These are phyloP conservation scores for Larimichthys polyactis DNA, from an alignment of 2,113 vertebrate genomes.

Conservation along the genomic window DNA sequence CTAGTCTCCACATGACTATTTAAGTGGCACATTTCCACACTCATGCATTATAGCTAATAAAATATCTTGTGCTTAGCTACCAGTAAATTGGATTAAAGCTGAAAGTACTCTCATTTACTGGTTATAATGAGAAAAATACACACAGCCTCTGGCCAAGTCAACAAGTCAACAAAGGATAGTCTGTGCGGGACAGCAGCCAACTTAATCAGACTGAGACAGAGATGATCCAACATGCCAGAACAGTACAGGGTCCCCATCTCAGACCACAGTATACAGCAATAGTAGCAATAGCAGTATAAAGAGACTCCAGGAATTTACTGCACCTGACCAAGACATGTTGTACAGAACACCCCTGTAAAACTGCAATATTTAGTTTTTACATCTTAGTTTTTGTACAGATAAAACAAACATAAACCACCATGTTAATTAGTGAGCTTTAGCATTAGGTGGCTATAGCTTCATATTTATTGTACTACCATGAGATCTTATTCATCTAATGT, in stretches of 20 bases:
- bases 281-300: not conserved
- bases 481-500: no score
- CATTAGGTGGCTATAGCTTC: no score
- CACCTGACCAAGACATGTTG: not conserved
- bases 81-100: slow-evolving; percentile 21
- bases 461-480: not conserved
- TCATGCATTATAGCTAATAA: not conserved
- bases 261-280: not conserved
- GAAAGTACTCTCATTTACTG: slow-evolving; percentile 6
- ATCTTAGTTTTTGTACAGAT: not conserved
- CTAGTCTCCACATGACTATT: not conserved
- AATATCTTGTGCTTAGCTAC: not conserved
- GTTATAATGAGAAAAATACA: slow-evolving; percentile 31
- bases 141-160: slow-evolving; percentile 15
- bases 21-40: not conserved
- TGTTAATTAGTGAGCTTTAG: not conserved
- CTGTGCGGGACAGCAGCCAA: slow-evolving; percentile 39
- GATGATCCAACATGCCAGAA: slow-evolving; percentile 29
- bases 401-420: not conserved
- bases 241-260: not conserved
- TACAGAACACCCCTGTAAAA: no score
- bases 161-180: slow-evolving; percentile 33
- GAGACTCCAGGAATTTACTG: not conserved
- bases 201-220: slow-evolving; percentile 26
- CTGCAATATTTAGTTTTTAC: no score